Evolutionary conservation across 1,140 invertebrate genomes (phyloP).

Genomic region (Sycobia sp.): DNA sequence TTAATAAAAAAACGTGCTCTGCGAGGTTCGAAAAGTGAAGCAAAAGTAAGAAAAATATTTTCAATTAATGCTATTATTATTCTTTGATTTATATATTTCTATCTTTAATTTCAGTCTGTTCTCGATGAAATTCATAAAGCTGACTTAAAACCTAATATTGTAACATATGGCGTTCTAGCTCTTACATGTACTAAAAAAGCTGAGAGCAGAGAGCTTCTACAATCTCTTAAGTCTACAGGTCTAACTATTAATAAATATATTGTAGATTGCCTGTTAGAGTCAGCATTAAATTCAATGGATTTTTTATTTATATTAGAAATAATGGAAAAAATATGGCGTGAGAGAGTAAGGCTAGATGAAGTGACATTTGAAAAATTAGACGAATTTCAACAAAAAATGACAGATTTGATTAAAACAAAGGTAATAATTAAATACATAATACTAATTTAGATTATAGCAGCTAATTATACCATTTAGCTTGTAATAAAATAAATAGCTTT

Average conservation of each 20-base stretch:
- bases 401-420: conserved; percentile 55
- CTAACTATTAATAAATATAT: conserved; percentile 75
- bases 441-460: neutral
- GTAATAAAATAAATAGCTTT: neutral
- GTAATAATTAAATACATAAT: conserved; percentile 45
- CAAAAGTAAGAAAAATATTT: conserved; percentile 64
- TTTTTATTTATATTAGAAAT: conserved; percentile 72
- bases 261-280: conserved; percentile 70
- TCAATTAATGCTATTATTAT: neutral
- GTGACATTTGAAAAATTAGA: conserved; percentile 65
- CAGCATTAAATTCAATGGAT: conserved; percentile 64
- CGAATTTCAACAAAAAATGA: conserved; percentile 59
- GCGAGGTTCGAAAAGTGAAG: conserved; percentile 69
- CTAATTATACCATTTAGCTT: conserved; percentile 17
- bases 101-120: conserved; percentile 63
- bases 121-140: conserved; percentile 67
- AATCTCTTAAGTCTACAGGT: conserved; percentile 70
- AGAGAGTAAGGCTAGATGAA: conserved; percentile 65
- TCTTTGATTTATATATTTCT: conserved; percentile 28
- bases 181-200: conserved; percentile 70
- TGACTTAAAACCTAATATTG: conserved; percentile 71
- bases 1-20: conserved; percentile 80
- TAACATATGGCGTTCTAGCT: conserved; percentile 86
- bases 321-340: conserved; percentile 68
- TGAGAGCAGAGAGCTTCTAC: conserved; percentile 68